Base-by-base conservation (phyloP, 1,140 invertebrate species). In the Lethrus apterus region DNA sequence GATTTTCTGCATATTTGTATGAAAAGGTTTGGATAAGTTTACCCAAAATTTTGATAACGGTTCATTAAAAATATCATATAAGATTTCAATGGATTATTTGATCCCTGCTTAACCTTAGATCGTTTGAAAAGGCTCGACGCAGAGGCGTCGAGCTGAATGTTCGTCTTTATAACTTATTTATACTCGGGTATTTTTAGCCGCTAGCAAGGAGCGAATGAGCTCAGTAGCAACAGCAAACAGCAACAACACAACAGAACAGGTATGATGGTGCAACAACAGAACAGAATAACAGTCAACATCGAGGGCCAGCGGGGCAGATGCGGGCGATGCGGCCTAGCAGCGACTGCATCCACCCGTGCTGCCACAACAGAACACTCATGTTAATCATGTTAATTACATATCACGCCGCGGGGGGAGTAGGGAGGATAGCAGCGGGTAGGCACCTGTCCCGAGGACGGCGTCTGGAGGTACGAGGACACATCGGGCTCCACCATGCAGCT, bases 401-500 rank as follows among this genome's bases (percentile, higher is more conserved):
- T 69, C 62, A 67, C 63, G 63, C 60, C 59, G 62, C 46, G 58
- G 58, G 60, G 57, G 62, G 59, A 59, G 57, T 58, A 57, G 56
- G 60, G 60, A 55, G 62, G 55, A 56, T 58, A 67, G 63, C 61
- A 61, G 64, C 59, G 59, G 59, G 60, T 63, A 68, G 67, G 71
- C 72, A 84, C 83, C 82, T 85, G 83, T 76, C 81, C 81, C 65
- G 82, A 81, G 67, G 81, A 83, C 70, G 83, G 81, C 68, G 82
- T 81, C 71, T 85, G 83, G 62, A 84, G 79, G 70, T 84, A 85
- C 62, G 81, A 81, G 64, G 81, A 83, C 63, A 85, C 81, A 80
- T 85, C 83, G 70, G 81, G 82, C 75, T 84, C 82, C 74, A 85
- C 81, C 83, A 84, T 85, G 74, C 81, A 84, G 78, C 81, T 84